Percentiles rank a stretch among this genome's conserved stretches.
Evolutionary conservation across 2,113 vertebrate genomes (phyloP).

Genomic region (Ascaphus truei): DNA sequence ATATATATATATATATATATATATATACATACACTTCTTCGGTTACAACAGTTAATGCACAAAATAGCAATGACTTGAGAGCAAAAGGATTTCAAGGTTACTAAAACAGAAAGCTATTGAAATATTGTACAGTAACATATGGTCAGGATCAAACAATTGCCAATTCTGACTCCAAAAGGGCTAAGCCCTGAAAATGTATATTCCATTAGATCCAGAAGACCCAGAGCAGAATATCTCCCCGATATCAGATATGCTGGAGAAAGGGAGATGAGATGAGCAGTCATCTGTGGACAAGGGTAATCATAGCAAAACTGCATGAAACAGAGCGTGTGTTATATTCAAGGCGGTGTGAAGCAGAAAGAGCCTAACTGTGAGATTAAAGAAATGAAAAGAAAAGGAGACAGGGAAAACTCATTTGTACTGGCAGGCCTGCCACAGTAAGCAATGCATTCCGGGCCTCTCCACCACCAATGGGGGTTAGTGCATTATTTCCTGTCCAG

Average conservation of each 20-base stretch:
- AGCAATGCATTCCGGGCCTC: neutral
- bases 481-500: neutral
- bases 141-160: too few relatives aligned
- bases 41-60: too few relatives aligned
- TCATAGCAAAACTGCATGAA: conserved; percentile 38
- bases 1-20: too few relatives aligned
- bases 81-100: too few relatives aligned
- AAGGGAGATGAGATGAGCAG: conserved; percentile 27
- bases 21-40: too few relatives aligned
- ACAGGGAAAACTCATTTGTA: conserved; percentile 19
- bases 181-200: conserved; percentile 18
- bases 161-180: neutral
- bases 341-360: conserved; percentile 34
- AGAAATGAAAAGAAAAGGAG: conserved; percentile 25
- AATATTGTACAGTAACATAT: too few relatives aligned
- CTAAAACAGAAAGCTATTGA: too few relatives aligned
- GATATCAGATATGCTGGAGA: conserved; percentile 32
- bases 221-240: conserved; percentile 5
- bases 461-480: neutral
- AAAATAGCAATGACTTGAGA: too few relatives aligned
- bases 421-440: neutral
- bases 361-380: conserved; percentile 27
- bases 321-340: conserved; percentile 33
- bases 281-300: conserved; percentile 33
- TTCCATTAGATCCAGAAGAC: neutral